phyloP scores from a whole-genome alignment of 2,888 invertebrate genomes.

The Chaetoderma sp. region DNA sequence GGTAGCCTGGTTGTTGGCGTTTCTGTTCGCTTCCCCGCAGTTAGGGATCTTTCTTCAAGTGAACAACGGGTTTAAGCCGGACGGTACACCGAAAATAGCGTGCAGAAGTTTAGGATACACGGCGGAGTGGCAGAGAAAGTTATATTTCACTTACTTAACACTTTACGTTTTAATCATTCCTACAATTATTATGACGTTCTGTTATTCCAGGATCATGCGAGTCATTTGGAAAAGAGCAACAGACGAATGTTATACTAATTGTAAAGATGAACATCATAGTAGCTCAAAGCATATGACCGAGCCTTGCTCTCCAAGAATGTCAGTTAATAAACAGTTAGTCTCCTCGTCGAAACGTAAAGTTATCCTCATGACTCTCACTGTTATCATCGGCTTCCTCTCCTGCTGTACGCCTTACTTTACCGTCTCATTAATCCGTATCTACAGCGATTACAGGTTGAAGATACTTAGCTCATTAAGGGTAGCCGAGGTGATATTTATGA shows the following conservation, averaged over 20 bases:
- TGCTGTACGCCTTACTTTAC: constrained; percentile 71
- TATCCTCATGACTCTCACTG: constrained; percentile 69
- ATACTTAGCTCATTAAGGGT: constrained; percentile 47
- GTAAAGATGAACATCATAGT: constrained; percentile 14
- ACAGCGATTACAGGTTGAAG: constrained; percentile 59
- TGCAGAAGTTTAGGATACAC: constrained; percentile 70
- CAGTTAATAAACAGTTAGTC: constrained; percentile 53
- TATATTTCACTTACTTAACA: constrained; percentile 69
- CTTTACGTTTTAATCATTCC: constrained; percentile 69
- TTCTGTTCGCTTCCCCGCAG: constrained; percentile 68
- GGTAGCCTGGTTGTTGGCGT: constrained; percentile 68
- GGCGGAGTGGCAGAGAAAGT: constrained; percentile 69
- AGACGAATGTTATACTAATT: no score
- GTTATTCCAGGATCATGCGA: constrained; percentile 68
- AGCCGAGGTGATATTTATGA: constrained; percentile 62
- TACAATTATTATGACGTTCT: constrained; percentile 68
- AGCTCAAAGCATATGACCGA: background rate
- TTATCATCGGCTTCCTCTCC: constrained; percentile 69
- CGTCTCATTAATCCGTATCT: constrained; percentile 68
- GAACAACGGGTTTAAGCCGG: no score
- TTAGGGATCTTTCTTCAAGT: constrained; percentile 69
- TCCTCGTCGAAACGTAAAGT: constrained; percentile 69
- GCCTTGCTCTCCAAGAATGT: constrained; percentile 55
- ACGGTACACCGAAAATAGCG: constrained; percentile 57
- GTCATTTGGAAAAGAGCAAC: constrained; percentile 68